Evolutionary conservation across 2,113 vertebrate species (phyloP).

Genomic region (Callithrix jacchus): DNA sequence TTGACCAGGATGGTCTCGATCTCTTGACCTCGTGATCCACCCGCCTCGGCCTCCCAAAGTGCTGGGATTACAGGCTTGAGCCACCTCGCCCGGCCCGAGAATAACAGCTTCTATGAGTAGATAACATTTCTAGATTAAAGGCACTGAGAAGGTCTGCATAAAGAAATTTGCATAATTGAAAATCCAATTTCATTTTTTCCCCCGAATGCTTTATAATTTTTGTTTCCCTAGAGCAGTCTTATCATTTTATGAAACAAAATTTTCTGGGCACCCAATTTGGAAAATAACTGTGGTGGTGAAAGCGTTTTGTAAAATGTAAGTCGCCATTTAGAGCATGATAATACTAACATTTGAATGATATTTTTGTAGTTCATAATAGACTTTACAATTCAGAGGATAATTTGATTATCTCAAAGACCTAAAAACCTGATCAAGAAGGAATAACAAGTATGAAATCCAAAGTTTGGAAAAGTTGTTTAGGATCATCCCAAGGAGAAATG

Average conservation of each 20-base stretch:
- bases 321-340: not conserved
- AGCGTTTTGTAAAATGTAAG: slow-evolving; percentile 19
- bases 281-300: slow-evolving; percentile 9
- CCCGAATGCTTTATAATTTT: not conserved
- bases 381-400: slow-evolving; percentile 13
- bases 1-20: too few species aligned
- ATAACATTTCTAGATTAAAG: slow-evolving; percentile 32
- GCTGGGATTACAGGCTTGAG: too few species aligned
- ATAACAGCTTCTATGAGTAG: not conserved
- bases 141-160: slow-evolving; percentile 37
- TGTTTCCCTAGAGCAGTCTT: not conserved
- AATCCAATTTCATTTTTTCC: slow-evolving; percentile 36
- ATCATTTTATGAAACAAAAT: slow-evolving; percentile 9
- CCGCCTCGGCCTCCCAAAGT: too few species aligned
- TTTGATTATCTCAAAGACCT: not conserved
- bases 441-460: not conserved
- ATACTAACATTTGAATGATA: not conserved
- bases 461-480: not conserved
- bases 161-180: slow-evolving; percentile 1
- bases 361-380: not conserved
- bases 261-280: slow-evolving; percentile 4
- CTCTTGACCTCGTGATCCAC: too few species aligned
- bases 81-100: too few species aligned
- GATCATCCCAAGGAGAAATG: not conserved
- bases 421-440: not conserved